Conservation (phyloP, 2,888 invertebrate species). For the Peribatodes rhomboidaria region DNA sequence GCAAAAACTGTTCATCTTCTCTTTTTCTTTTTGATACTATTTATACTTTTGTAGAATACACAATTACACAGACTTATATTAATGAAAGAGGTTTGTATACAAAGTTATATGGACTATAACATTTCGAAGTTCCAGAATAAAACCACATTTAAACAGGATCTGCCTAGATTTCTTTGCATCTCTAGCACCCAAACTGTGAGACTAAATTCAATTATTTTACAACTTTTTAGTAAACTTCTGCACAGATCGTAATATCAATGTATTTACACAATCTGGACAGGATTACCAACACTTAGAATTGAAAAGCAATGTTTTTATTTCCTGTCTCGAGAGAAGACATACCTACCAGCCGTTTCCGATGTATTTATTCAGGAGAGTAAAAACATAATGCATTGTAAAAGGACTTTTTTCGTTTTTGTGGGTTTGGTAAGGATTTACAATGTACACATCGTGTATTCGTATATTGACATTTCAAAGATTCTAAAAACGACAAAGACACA, state of each 20-base stretch:
- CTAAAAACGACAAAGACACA: conserved; percentile 70
- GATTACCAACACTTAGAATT: background rate
- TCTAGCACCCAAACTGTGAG: background rate
- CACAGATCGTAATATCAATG: background rate
- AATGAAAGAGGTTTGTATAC: too few relatives aligned
- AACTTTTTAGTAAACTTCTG: background rate
- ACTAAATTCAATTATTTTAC: background rate
- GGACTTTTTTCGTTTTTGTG: background rate
- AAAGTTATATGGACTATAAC: background rate
- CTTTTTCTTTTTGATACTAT: too few relatives aligned
- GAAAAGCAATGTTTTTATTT: background rate
- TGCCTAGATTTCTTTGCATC: too few relatives aligned
- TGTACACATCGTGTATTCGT: conserved; percentile 49
- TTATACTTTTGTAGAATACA: too few relatives aligned
- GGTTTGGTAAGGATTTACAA: background rate
- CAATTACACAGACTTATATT: too few relatives aligned
- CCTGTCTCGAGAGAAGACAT: background rate
- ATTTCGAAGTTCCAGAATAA: too few relatives aligned
- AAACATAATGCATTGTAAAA: background rate
- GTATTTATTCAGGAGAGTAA: background rate
- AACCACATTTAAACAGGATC: too few relatives aligned
- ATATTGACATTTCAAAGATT: conserved; percentile 64
- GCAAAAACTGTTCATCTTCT: too few relatives aligned
- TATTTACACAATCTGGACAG: background rate
- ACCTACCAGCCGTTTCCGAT: too few relatives aligned